Conservation (phyloP, 2,888 invertebrate genomes). For the Euphydryas editha region DNA sequence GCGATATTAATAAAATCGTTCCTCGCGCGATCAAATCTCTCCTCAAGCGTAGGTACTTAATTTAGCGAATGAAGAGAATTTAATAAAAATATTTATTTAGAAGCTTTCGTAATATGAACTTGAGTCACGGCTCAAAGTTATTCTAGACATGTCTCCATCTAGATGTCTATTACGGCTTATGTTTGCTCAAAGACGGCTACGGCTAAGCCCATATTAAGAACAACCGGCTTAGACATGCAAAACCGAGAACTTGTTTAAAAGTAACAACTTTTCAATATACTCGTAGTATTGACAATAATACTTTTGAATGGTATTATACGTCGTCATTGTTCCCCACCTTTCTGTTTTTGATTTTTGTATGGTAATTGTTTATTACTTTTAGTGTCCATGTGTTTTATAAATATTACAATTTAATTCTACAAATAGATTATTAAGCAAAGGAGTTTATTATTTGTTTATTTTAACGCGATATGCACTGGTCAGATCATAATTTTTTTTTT, state of each 20-base stretch:
- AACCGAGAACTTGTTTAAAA: conserved; percentile 48
- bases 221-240: conserved; percentile 52
- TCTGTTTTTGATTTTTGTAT: too few relatives aligned
- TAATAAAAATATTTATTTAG: conserved; percentile 2
- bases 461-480: too few relatives aligned
- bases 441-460: too few relatives aligned
- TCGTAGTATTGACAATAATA: neutral
- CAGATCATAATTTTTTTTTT: too few relatives aligned
- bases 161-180: conserved; percentile 39
- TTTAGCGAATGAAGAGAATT: neutral
- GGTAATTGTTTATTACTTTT: too few relatives aligned
- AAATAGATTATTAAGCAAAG: too few relatives aligned
- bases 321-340: neutral
- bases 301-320: neutral
- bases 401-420: too few relatives aligned
- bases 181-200: conserved; percentile 36
- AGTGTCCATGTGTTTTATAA: too few relatives aligned
- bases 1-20: neutral
- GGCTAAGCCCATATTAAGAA: conserved; percentile 61
- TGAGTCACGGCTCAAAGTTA: conserved; percentile 21
- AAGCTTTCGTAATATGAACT: conserved; percentile 8
- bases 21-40: neutral
- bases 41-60: conserved; percentile 5
- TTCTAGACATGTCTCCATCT: conserved; percentile 16
- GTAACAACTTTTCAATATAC: conserved; percentile 54